Percentiles rank a stretch among this genome's conserved stretches.
Conservation (phyloP, 2,113 vertebrate species). For the Propithecus coquereli region DNA sequence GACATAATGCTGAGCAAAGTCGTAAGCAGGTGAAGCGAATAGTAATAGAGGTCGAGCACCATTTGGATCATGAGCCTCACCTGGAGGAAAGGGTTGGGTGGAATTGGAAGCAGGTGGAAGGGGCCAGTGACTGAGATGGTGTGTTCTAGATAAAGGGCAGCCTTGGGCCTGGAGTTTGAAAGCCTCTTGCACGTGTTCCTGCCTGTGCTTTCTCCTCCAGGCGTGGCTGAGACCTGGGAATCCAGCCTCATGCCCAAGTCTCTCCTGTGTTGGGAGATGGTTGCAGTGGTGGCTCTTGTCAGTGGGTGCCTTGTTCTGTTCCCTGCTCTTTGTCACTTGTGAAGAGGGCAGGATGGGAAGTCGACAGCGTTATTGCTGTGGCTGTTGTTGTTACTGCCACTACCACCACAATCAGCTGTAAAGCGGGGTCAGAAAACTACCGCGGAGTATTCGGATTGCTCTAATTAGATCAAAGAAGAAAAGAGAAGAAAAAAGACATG, state of each 20-base stretch:
- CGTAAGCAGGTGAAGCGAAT: too few species aligned
- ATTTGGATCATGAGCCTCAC: neutral
- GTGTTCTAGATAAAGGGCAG: accelerated
- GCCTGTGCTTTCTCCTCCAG: neutral
- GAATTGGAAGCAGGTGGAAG: neutral
- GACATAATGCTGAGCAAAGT: neutral
- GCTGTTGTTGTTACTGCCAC: accelerated
- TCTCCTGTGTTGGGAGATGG: neutral
- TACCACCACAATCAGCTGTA: too few species aligned
- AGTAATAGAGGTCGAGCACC: neutral
- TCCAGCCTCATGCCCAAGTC: neutral
- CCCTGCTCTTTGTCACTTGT: neutral
- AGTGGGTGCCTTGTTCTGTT: neutral
- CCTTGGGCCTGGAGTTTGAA: neutral
- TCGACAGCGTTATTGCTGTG: neutral
- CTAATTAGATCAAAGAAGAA: neutral
- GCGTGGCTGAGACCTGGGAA: neutral
- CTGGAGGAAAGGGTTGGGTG: neutral
- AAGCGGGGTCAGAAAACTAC: neutral
- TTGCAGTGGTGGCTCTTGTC: neutral
- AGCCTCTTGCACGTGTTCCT: neutral
- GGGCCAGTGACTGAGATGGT: neutral
- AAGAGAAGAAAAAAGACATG: neutral
- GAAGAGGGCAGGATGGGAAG: neutral
- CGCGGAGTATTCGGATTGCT: neutral